Percentiles rank a stretch among this genome's conserved stretches.
These are phyloP conservation scores for Lycophotia porphyrea DNA, from an alignment of 2,888 invertebrate species.

Conservation along the genomic window DNA sequence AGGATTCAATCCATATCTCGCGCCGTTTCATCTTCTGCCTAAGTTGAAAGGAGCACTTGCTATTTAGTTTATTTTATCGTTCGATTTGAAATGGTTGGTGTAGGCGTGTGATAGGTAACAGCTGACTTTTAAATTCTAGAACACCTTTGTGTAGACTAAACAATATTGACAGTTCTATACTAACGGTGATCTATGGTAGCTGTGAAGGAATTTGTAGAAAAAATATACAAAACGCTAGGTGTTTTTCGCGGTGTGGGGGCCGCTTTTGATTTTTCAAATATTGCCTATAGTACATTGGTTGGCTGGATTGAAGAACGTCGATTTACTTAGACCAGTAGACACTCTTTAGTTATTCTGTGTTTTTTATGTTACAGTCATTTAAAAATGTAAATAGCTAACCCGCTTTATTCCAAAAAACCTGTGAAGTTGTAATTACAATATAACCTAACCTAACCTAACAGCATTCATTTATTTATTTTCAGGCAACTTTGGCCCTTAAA, in stretches of 20 bases:
- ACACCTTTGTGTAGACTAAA: slow-evolving; percentile 60
- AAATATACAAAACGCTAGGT: neutral
- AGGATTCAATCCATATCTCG: neutral
- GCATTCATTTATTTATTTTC: neutral
- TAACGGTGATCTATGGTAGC: slow-evolving; percentile 14
- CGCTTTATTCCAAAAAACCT: neutral
- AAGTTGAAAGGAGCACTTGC: neutral
- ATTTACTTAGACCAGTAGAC: neutral
- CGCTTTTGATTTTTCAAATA: too few species aligned
- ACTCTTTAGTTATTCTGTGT: neutral
- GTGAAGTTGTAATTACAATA: neutral
- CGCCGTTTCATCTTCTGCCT: neutral
- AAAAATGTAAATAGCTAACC: too few species aligned
- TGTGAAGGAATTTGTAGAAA: neutral
- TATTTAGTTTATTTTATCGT: slow-evolving; percentile 1
- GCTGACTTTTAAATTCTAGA: slow-evolving; percentile 24
- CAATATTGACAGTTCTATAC: slow-evolving; percentile 50
- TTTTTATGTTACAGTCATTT: too few species aligned
- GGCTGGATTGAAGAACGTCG: neutral
- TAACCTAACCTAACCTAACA: neutral
- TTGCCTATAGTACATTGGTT: too few species aligned
- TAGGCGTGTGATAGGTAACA: slow-evolving; percentile 32
- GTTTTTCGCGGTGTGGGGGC: neutral
- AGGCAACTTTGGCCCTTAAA: neutral
- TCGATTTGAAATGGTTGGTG: slow-evolving; percentile 14